Conservation (phyloP, 1,140 invertebrate genomes). For the Stegodyphus dumicola region DNA sequence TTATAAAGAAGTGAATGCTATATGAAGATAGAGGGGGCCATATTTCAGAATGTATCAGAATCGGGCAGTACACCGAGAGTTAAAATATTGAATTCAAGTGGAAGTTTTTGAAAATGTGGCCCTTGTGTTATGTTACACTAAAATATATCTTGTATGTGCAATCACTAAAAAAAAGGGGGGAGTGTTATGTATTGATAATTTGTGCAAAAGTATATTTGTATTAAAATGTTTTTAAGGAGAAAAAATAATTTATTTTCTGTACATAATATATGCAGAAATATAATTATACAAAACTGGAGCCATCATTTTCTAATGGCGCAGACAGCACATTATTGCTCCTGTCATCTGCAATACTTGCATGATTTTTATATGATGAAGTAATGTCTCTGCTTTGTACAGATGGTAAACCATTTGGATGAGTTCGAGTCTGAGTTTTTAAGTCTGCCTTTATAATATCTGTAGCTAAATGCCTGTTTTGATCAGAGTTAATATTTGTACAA, state of each 20-base stretch:
- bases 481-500: slow-evolving; percentile 37
- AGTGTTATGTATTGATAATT: too few relatives aligned
- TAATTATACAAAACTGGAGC: slow-evolving; percentile 56
- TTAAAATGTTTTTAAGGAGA: too few relatives aligned
- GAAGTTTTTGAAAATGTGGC: too few relatives aligned
- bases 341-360: slow-evolving; percentile 1
- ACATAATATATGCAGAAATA: background rate
- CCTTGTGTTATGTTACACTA: too few relatives aligned
- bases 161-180: too few relatives aligned
- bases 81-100: too few relatives aligned
- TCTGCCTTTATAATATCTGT: slow-evolving; percentile 7
- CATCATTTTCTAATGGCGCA: slow-evolving; percentile 40
- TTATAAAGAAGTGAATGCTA: too few relatives aligned
- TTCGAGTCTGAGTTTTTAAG: background rate
- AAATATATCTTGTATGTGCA: too few relatives aligned
- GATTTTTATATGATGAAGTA: background rate
- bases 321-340: background rate
- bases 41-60: too few relatives aligned
- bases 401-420: slow-evolving; percentile 26
- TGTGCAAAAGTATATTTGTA: too few relatives aligned
- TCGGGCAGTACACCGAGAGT: too few relatives aligned
- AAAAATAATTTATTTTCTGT: background rate
- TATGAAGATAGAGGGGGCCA: too few relatives aligned
- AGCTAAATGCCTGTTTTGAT: slow-evolving; percentile 16
- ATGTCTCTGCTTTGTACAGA: background rate